These are phyloP conservation scores for Rhodophaea formosa DNA, from an alignment of 2,888 invertebrate genomes.

Conservation along the genomic window DNA sequence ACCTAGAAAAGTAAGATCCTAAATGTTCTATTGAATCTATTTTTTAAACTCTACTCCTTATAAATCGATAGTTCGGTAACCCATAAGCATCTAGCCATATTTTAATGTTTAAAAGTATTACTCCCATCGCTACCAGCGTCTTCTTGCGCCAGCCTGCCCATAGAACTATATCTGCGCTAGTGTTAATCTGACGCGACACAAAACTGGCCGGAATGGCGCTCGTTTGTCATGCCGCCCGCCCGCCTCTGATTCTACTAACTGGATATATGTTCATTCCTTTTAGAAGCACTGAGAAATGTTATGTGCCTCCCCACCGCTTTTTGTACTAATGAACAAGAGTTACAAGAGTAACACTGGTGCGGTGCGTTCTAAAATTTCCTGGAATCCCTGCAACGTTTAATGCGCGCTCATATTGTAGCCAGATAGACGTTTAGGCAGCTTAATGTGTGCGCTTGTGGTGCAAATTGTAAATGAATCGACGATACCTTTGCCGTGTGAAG, in stretches of 20 bases:
- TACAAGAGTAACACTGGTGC: constrained; percentile 5
- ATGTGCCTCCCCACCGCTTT: constrained; percentile 3
- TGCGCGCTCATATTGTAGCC: background rate
- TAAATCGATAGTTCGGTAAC: too few relatives aligned
- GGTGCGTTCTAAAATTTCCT: background rate
- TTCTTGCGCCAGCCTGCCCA: too few relatives aligned
- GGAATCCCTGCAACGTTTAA: constrained; percentile 3
- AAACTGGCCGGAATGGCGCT: constrained; percentile 6
- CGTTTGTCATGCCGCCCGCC: constrained; percentile 18
- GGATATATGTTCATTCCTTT: constrained; percentile 7
- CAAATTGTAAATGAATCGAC: background rate
- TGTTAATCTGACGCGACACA: constrained; percentile 17
- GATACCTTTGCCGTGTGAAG: background rate
- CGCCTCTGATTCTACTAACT: constrained; percentile 5
- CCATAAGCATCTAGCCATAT: background rate
- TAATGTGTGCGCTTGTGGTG: background rate
- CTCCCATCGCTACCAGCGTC: background rate
- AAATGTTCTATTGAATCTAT: too few relatives aligned
- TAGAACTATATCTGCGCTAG: background rate
- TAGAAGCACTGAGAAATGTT: constrained; percentile 3
- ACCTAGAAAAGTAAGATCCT: too few relatives aligned
- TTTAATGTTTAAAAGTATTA: background rate
- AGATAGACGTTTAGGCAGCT: constrained; percentile 5
- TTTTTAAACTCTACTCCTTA: too few relatives aligned
- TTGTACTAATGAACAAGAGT: constrained; percentile 12